phyloP scores from a whole-genome alignment of 2,113 vertebrate species.

The Tachysurus fulvidraco region DNA sequence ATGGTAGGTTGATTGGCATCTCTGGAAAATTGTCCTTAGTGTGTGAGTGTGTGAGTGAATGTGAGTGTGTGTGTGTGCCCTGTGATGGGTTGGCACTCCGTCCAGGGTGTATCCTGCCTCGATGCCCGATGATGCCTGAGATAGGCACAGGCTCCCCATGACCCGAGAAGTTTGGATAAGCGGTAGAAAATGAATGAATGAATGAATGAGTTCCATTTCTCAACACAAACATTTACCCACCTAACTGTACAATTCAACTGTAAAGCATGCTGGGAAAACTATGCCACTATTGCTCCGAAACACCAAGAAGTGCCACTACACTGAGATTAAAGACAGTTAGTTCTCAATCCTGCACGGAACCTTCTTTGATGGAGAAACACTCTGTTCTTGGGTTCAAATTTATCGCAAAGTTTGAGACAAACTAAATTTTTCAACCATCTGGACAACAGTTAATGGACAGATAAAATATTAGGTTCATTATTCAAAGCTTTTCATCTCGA shows the following conservation, averaged over 20 bases:
- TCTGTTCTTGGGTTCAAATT: not conserved
- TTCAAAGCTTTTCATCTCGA: not conserved
- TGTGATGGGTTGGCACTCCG: too few relatives aligned
- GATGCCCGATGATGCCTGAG: too few relatives aligned
- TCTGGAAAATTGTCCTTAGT: too few relatives aligned
- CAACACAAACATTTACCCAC: not conserved
- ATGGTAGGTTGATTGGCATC: too few relatives aligned
- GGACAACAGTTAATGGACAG: not conserved
- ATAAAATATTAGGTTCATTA: not conserved
- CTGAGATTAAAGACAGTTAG: not conserved
- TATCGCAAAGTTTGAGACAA: not conserved
- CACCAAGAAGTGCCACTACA: not conserved
- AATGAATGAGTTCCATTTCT: not conserved
- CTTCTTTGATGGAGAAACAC: too few relatives aligned
- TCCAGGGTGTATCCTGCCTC: too few relatives aligned
- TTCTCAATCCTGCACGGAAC: not conserved
- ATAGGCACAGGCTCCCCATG: too few relatives aligned
- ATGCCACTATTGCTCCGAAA: not conserved
- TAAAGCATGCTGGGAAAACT: not conserved
- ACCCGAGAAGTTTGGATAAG: too few relatives aligned
- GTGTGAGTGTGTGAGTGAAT: too few relatives aligned
- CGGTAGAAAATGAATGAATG: too few relatives aligned
- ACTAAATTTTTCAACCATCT: not conserved
- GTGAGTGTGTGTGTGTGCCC: too few relatives aligned
- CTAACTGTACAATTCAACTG: not conserved